Conservation (phyloP, 2,113 vertebrate genomes). For the Gasterosteus nipponicus region DNA sequence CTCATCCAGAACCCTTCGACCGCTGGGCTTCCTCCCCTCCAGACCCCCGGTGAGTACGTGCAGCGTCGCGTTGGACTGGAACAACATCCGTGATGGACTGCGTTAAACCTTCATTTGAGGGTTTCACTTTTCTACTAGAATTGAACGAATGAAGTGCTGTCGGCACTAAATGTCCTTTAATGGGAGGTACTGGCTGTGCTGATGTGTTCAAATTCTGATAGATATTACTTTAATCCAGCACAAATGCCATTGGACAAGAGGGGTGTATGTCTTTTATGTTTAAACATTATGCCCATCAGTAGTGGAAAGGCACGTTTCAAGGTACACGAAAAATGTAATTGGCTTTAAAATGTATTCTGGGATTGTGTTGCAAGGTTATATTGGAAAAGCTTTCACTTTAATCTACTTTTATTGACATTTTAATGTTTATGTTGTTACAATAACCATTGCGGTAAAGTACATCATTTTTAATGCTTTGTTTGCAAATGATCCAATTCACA, state of each 20-base stretch:
- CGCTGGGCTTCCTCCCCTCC: not conserved
- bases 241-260: not conserved
- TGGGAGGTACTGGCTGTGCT: not conserved
- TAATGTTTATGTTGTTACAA: not conserved
- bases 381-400: not conserved
- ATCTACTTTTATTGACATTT: not conserved
- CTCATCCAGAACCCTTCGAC: slow-evolving; percentile 22
- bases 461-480: not conserved
- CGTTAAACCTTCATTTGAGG: not conserved
- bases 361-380: not conserved
- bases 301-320: not conserved
- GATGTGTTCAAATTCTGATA: not conserved
- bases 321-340: not conserved
- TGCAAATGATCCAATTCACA: not conserved
- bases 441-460: not conserved
- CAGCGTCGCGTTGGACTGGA: not conserved
- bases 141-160: not conserved
- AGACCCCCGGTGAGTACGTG: slow-evolving; percentile 41
- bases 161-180: not conserved
- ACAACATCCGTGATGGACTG: not conserved
- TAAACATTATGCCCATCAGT: not conserved
- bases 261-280: not conserved
- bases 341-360: not conserved
- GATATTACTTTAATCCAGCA: not conserved
- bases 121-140: not conserved